Percentiles rank a stretch among this genome's conserved stretches.
These are phyloP conservation scores for Leucoraja erinaceus DNA, from an alignment of 2,113 vertebrate genomes.

Conservation along the genomic window DNA sequence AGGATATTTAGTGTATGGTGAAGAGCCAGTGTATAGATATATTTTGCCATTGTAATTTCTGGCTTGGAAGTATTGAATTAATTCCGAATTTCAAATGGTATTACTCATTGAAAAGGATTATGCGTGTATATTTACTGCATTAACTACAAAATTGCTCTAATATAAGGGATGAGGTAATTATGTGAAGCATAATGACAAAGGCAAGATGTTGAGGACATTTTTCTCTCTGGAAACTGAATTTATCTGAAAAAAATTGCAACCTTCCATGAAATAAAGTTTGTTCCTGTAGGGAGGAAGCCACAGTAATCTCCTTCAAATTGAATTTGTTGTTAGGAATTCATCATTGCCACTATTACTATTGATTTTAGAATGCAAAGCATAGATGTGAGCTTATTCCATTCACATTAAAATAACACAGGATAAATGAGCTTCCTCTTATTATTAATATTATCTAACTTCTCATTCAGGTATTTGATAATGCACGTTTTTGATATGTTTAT, in stretches of 20 bases:
- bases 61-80: not conserved
- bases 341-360: conserved; percentile 9
- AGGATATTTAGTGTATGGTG: not conserved
- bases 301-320: not conserved
- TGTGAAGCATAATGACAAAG: not conserved
- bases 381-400: not conserved
- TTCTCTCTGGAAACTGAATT: not conserved
- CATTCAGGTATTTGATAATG: not conserved
- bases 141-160: not conserved
- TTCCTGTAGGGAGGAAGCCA: not conserved
- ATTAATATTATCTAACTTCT: not conserved
- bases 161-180: not conserved
- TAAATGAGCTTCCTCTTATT: not conserved
- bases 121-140: not conserved
- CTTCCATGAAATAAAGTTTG: not conserved
- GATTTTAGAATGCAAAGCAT: not conserved
- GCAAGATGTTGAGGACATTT: not conserved
- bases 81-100: no score
- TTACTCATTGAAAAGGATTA: not conserved
- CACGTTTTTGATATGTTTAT: not conserved
- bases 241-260: not conserved
- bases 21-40: not conserved
- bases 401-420: not conserved
- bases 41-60: not conserved
- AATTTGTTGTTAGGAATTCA: not conserved